Base-by-base conservation (phyloP, 1,140 invertebrate species). In the Drosophila takahashii region DNA sequence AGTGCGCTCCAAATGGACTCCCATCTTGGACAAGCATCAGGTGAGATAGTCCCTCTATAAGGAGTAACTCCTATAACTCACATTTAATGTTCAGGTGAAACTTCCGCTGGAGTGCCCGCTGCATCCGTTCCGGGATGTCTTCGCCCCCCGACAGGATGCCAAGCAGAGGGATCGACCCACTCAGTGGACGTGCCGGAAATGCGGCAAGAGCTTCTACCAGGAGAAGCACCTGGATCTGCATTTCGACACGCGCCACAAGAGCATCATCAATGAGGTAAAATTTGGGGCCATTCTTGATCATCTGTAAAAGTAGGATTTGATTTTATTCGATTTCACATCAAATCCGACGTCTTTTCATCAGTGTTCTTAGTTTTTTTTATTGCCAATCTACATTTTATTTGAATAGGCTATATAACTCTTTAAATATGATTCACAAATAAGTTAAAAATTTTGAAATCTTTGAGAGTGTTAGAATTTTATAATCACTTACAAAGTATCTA, bases 131-230 rank as follows among this genome's bases (percentile, higher is more conserved):
- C 94, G 97, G 72, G 97, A 98, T 92, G 96, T 98, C 32, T 98
- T 97, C 92, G 95, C 95, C 45, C 95, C 96, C 1, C 96, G 98
- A 84, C 96, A 98, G 92, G 93, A 94, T 29, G 94, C 96, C 74
- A 97, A 98, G 93, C 94, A 95, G 72, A 95, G 97, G 83, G 95
- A 96, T 92, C 94, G 96, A 57, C 95, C 96, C 2, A 97, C 96
- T 9, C 96, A 97, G 91, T 98, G 97, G 97, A 96, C 96, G 1
- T 99, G 98, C 92, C 95, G 96, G 37, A 95, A 97, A 62, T 98
- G 98, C 93, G 97, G 97, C 56, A 98, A 98, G 93, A 96, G 96
- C 34, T 98, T 99, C 92, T 92, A 96, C 92, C 96, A 97, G 84
- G 97, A 98, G 91, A 95, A 96, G 92, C 96, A 96, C 92, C 93